These are phyloP conservation scores for Melieria crassipennis DNA, from an alignment of 2,888 invertebrate species.

Conservation along the genomic window DNA sequence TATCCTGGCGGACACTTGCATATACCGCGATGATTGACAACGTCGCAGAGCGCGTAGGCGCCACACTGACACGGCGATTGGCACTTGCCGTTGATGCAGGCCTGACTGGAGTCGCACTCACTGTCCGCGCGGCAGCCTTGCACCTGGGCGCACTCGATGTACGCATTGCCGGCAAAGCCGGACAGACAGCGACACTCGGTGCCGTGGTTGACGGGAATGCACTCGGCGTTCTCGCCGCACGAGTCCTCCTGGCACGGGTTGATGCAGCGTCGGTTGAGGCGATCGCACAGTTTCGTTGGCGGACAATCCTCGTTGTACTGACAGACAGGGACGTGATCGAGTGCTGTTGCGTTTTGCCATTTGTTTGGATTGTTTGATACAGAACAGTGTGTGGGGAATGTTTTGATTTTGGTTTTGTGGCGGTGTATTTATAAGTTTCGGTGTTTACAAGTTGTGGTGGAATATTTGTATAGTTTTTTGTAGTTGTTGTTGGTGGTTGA, in stretches of 20 bases:
- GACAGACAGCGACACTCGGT: conserved; percentile 79
- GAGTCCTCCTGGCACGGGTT: conserved; percentile 83
- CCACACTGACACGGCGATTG: conserved; percentile 83
- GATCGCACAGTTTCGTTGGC: conserved; percentile 84
- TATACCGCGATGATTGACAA: conserved; percentile 78
- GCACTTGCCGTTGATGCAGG: conserved; percentile 81
- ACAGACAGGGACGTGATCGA: conserved; percentile 72
- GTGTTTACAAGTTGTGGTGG: conserved; percentile 42
- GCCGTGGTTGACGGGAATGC: conserved; percentile 79
- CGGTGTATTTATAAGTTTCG: conserved; percentile 35
- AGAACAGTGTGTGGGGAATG: conserved; percentile 21
- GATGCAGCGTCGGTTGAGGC: conserved; percentile 83
- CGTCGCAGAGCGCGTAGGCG: conserved; percentile 82
- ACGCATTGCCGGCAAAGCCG: conserved; percentile 82
- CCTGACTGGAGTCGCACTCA: conserved; percentile 79
- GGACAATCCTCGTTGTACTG: conserved; percentile 93
- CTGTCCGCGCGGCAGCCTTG: conserved; percentile 77
- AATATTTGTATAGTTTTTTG: conserved; percentile 46
- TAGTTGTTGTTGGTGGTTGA: conserved; percentile 42
- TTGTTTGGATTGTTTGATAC: conserved; percentile 14
- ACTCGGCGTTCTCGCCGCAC: conserved; percentile 85
- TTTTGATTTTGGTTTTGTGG: conserved; percentile 10
- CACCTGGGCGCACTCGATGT: conserved; percentile 74
- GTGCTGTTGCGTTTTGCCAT: conserved; percentile 56
- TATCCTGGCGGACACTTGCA: conserved; percentile 88